Base-by-base conservation (phyloP, 2,888 invertebrate species). In the Lagria hirta region DNA sequence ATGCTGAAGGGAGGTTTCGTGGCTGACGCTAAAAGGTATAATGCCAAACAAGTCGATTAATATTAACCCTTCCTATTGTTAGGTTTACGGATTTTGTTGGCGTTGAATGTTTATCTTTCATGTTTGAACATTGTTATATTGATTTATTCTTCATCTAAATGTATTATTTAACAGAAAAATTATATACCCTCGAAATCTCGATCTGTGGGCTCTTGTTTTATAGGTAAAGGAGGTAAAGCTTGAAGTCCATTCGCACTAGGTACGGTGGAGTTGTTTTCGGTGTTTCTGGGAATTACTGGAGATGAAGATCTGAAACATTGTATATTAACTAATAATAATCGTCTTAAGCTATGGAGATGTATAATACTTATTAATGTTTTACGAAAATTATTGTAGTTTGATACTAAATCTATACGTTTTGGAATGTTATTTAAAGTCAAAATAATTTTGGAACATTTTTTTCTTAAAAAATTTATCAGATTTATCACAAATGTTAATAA, bases 191-290 rank as follows among this genome's bases (percentile, higher is more conserved):
- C 64, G 52, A 59, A 66, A 17, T 69, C 69, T 29, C 61, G 49
- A 37, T 70, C 70, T 1, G 55, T 46, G 2, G 70, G 70, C 52
- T 70, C 70, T 46, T 68, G 66, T 51, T 70, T 70, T 30, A 70
- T 69, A 12, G 65, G 60, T 43, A 44, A 28, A 18, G 23, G 23
- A 5, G 43, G 22, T 3, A 23, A 11, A n/a, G 23, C 30, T 18
- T 52, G 51, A 22, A 26, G 5, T 5, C 26, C 29, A 13, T 34
- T 35, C 5, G 26, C 18, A 3, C 35, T 20, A 13, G 35, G 10
- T 15, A 43, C 38, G 2, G 27, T 27, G 4, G 12, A 13, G n/a
- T n/a, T n/a, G n/a, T n/a, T n/a, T 3, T 48, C 43, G 7, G 5
- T 16, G 14, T 18, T 33, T 16, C 37, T 35, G 22, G 30, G 43